A percentile compares a stretch with the other conserved stretches of the same genome.
Conservation (phyloP, 92 coral and sea anemone genomes). For the Zoanthus gigantus region DNA sequence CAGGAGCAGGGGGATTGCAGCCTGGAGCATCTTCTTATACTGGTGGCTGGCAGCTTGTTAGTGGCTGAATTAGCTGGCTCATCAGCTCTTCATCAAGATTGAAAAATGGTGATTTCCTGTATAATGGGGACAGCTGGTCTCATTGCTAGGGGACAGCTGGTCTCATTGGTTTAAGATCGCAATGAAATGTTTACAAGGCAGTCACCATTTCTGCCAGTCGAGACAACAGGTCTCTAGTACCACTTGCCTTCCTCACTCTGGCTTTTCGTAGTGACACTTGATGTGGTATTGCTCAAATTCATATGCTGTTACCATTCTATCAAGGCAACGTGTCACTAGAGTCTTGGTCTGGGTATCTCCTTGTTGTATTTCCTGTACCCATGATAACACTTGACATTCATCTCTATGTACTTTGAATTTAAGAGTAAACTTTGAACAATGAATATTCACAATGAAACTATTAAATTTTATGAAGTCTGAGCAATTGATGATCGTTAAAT, state of each 20-base stretch:
- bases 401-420: conserved; percentile 2
- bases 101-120: not conserved
- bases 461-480: too few species aligned
- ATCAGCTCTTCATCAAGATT: conserved; percentile 13
- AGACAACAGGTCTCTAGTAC: conserved; percentile 41
- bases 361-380: too few species aligned
- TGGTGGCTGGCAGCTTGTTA: not conserved
- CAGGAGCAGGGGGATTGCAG: not conserved
- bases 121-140: conserved; percentile 7
- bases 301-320: conserved; percentile 33
- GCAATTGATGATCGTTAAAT: too few species aligned
- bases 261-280: not conserved
- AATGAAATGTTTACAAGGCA: conserved; percentile 67
- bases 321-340: conserved; percentile 57
- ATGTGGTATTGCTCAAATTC: conserved; percentile 38
- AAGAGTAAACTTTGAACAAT: too few species aligned
- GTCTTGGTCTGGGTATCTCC: conserved; percentile 56
- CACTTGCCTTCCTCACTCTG: conserved; percentile 19
- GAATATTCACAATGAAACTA: too few species aligned
- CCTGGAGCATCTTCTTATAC: conserved; percentile 1
- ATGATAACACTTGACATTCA: conserved; percentile 42
- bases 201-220: conserved; percentile 52
- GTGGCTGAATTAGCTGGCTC: conserved; percentile 1
- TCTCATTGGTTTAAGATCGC: conserved; percentile 45
- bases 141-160: conserved; percentile 48